A percentile compares a stretch with the other conserved stretches of the same genome.
Conservation (phyloP, 2,113 vertebrate species). For the Brevimyrus niger region DNA sequence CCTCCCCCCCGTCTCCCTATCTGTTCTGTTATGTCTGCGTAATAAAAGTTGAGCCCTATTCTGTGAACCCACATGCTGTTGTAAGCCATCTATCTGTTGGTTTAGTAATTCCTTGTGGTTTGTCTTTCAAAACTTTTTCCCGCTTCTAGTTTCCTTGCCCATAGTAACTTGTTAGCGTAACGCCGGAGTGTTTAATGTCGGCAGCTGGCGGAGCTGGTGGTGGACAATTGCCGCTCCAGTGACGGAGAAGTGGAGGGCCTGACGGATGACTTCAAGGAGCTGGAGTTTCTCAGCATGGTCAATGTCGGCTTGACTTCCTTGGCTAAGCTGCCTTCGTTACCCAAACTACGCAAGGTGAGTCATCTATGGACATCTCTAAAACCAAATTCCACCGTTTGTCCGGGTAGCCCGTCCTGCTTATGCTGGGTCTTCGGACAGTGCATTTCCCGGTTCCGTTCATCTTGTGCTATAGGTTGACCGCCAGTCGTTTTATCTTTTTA, state of each 20-base stretch:
- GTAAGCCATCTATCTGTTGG: background rate
- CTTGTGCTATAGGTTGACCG: background rate
- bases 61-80: background rate
- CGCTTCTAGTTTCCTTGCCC: background rate
- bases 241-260: conserved; percentile 92
- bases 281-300: conserved; percentile 93
- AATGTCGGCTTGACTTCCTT: conserved; percentile 84
- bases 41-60: background rate
- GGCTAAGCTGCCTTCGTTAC: conserved; percentile 82
- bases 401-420: background rate
- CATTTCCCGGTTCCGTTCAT: background rate
- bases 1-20: background rate
- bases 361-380: background rate
- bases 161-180: background rate
- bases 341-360: conserved; percentile 88
- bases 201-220: conserved; percentile 85
- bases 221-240: conserved; percentile 82
- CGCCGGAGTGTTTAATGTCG: background rate
- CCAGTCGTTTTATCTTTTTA: background rate
- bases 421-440: background rate
- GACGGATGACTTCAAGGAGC: conserved; percentile 82
- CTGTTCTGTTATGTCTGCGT: background rate
- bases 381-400: background rate
- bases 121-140: background rate
- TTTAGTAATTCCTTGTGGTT: background rate